Base-by-base conservation (phyloP, 2,888 invertebrate species). In the Deilephila elpenor region DNA sequence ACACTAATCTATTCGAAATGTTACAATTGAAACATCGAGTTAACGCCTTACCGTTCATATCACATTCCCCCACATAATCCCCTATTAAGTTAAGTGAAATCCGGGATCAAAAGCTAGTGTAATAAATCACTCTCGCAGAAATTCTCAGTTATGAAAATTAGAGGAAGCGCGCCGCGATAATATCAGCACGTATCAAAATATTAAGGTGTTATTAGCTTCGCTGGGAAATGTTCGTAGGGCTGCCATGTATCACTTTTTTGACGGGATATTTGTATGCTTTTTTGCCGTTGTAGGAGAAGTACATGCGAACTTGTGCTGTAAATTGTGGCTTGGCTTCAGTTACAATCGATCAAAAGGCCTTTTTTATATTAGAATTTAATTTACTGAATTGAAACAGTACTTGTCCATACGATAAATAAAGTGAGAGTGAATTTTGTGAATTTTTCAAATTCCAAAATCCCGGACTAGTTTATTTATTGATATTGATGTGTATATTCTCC, bases 21-120 rank as follows among this genome's bases (percentile, higher is more conserved):
- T 19, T 14, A 19, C 34, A 61, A 17, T n/a, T 19, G 14, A 32
- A 61, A 61, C 8, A 20, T 29, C 14, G 60, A 29, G 7, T 25
- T 60, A 25, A 29, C 7, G 14, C 29, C 29, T 25, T 14, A 60
- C 14, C 61, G 17, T 17, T 19, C 56, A 6, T 64, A 64, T 64
- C 5, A 44, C 11, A 44, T 44, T 44, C 14, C 20, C 11, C 20
- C 20, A 20, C 20, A 51, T 67, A 44, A 14, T 51, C 44, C 20
- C 5, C 20, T 14, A 25, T 67, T 64, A 64, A 62, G 61, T 17
- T 25, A 19, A 56, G 59, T 59, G 20, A 67, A 62, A 44, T 72
- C 72, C 37, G 59, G 59, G 72, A 72, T 67, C 64, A 72, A 67
- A 34, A 72, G 59, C 64, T 67, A 67, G 72, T 72, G 37, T 71